phyloP scores from a whole-genome alignment of 1,140 invertebrate species.

The Luehdorfia chinensis region DNA sequence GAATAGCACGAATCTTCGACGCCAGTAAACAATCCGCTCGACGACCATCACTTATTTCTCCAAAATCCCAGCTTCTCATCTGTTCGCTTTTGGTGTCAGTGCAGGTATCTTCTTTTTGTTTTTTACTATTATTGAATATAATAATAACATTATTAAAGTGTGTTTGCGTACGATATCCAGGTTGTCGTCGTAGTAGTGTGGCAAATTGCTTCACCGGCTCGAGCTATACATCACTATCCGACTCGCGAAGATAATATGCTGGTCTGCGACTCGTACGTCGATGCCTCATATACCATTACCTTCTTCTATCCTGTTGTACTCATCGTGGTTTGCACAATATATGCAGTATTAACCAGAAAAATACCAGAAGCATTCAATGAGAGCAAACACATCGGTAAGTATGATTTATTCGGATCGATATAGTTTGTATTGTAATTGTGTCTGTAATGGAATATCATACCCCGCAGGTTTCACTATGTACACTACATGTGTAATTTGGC shows the following conservation, averaged over 20 bases:
- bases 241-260: conserved; percentile 92
- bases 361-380: conserved; percentile 98
- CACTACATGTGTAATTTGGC: conserved; percentile 95
- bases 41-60: background rate
- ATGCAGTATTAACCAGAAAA: conserved; percentile 93
- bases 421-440: too few species aligned
- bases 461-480: conserved; percentile 98
- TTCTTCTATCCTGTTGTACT: conserved; percentile 94
- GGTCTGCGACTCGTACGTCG: conserved; percentile 91
- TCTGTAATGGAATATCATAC: too few species aligned
- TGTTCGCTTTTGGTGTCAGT: background rate
- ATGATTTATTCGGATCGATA: too few species aligned
- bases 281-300: conserved; percentile 91
- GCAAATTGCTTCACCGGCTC: conserved; percentile 91
- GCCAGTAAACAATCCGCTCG: conserved; percentile 89
- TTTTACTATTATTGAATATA: too few species aligned
- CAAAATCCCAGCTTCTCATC: background rate
- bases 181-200: conserved; percentile 90
- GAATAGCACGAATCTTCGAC: conserved; percentile 94
- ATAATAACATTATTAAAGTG: too few species aligned
- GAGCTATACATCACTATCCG: conserved; percentile 91
- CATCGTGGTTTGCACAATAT: conserved; percentile 92
- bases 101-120: background rate
- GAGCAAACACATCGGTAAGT: conserved; percentile 91
- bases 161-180: conserved; percentile 70